Evolutionary conservation across 2,113 vertebrate genomes (phyloP).

Genomic region (Centropristis striata): DNA sequence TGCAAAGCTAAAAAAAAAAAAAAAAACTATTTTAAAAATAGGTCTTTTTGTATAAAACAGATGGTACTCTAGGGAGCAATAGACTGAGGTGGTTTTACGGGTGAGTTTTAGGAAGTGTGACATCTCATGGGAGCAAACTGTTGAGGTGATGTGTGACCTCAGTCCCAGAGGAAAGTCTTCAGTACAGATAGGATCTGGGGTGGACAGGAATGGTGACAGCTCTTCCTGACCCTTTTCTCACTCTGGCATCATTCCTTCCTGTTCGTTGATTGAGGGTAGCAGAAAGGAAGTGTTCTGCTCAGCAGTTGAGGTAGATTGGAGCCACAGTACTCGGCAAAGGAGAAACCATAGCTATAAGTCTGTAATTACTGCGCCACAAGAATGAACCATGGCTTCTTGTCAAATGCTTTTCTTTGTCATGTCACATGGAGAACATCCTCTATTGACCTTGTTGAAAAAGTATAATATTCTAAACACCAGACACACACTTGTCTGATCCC

Average conservation of each 20-base stretch:
- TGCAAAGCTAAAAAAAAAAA: constrained; percentile 23
- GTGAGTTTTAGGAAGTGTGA: constrained; percentile 70
- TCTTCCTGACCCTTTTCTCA: constrained; percentile 78
- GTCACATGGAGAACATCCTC: neutral
- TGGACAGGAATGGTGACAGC: constrained; percentile 70
- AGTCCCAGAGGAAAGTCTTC: constrained; percentile 70
- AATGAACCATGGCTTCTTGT: constrained; percentile 23
- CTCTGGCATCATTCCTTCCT: constrained; percentile 69
- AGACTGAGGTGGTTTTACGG: constrained; percentile 33
- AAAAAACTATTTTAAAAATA: too few relatives aligned
- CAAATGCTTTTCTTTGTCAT: constrained; percentile 23
- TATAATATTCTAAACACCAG: constrained; percentile 14
- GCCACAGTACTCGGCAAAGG: neutral
- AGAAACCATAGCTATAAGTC: neutral
- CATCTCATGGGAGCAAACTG: constrained; percentile 69
- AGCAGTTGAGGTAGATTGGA: neutral
- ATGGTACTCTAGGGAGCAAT: constrained; percentile 21
- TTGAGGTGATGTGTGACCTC: constrained; percentile 73
- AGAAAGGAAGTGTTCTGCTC: constrained; percentile 50
- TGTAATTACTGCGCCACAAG: constrained; percentile 8
- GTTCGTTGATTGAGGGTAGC: constrained; percentile 57
- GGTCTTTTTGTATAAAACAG: constrained; percentile 7
- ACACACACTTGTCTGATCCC: constrained; percentile 10
- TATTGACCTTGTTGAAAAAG: constrained; percentile 12
- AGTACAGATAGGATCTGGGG: constrained; percentile 66